Evolutionary conservation across 2,797 vertebrate genomes (phyloP), one percentile per base, ranked within the genome.

Genomic region (Thunnus albacares): DNA sequence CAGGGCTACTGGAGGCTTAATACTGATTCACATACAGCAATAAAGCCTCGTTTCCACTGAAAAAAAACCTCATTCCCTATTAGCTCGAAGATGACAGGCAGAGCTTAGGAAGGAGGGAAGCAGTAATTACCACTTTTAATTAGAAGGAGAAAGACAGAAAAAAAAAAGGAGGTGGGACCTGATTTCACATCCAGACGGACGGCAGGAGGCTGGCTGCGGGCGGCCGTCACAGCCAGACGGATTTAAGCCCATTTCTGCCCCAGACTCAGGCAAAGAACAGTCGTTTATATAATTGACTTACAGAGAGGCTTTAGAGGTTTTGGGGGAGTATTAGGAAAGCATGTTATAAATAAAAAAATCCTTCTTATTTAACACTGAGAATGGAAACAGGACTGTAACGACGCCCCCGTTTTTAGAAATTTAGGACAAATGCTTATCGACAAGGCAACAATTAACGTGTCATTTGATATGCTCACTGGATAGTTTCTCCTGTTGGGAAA

Each of bases 81-180:
- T 30, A 58, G 58, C 41, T 43, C 64, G 67, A 47, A 56, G 76
- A 82, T 79, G 81, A 83, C 76, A 79, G 79, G 6, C 1, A 62
- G 9, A n/a, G 70, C 71, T 87, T 28, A 74, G 52, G 43, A 53
- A 67, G 76, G 55, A 45, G 79, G 80, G 49, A n/a, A 81, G 60
- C 78, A 58, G 79, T 81, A 88, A 89, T 91, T 89, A 90, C 66
- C 68, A 78, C 53, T 87, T 89, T 90, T 88, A 88, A 91, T 90
- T 85, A 87, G 24, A 78, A 58, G 47, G 3, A 66, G 75, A 30
- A 47, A 49, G 26, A 74, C 63, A 72, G 71, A 66, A 72, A 70
- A 52, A 24, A 24, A 69, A 60, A 60, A 26, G 24, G 6, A 61
- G 47, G 65, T 61, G 65, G 61, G 75, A 84, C 76, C 38, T 83